phyloP scores from a whole-genome alignment of 2,113 vertebrate genomes.

The Oreocharis arfaki region DNA sequence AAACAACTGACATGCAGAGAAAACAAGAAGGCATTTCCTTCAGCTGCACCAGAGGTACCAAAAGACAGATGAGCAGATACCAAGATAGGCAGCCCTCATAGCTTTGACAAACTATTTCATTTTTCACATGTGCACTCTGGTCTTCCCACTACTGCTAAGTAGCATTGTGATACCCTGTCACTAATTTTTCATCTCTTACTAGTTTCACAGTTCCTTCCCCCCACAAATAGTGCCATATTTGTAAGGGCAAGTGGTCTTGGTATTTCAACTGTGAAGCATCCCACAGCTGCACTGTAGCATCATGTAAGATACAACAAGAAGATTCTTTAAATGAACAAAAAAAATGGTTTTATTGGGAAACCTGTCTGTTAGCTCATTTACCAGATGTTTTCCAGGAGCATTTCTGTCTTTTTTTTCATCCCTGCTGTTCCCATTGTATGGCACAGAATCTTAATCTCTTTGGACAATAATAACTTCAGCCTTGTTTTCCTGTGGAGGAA shows the following conservation, averaged over 20 bases:
- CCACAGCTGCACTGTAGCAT: not conserved
- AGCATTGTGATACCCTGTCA: not conserved
- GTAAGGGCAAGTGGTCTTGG: not conserved
- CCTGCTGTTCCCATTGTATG: not conserved
- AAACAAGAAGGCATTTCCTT: not conserved
- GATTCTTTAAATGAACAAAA: not conserved
- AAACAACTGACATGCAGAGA: not conserved
- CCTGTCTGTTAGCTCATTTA: not conserved
- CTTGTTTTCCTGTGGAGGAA: not conserved
- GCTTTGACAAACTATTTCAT: not conserved
- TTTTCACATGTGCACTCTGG: not conserved
- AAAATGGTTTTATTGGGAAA: not conserved
- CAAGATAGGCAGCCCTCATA: rapidly evolving
- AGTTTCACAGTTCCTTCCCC: not conserved
- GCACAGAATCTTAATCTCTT: not conserved
- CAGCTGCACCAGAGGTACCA: not conserved
- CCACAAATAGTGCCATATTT: not conserved
- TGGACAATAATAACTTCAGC: not conserved
- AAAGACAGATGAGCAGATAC: not conserved
- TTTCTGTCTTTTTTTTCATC: not conserved
- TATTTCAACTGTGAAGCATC: not conserved
- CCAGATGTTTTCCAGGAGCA: not conserved
- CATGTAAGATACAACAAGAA: not conserved
- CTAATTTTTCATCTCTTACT: not conserved
- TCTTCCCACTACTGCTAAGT: not conserved